A percentile compares a stretch with the other conserved stretches of the same genome.
phyloP scores from a whole-genome alignment of 64 coral and sea anemone species.

The Actinia tenebrosa region DNA sequence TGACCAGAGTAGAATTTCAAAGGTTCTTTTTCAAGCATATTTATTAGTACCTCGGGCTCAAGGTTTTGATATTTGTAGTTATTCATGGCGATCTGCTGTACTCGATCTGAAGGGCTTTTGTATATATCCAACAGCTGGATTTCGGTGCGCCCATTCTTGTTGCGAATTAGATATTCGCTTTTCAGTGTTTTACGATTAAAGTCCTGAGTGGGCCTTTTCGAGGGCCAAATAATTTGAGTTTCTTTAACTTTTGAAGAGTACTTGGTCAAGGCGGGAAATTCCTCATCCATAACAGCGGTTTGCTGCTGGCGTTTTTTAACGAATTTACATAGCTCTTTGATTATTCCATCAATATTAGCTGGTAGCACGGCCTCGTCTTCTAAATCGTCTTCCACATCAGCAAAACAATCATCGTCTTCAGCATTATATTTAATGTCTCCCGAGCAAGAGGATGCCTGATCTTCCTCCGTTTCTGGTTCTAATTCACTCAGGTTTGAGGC shows the following conservation, averaged over 20 bases:
- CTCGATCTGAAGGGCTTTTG: neutral
- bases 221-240: neutral
- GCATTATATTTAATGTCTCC: neutral
- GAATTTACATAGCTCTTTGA: neutral
- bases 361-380: neutral
- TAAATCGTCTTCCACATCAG: neutral
- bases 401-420: neutral
- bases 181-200: neutral
- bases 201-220: neutral
- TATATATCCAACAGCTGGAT: neutral
- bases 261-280: neutral
- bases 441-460: neutral
- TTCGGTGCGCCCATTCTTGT: neutral
- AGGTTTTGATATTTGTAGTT: conserved; percentile 1
- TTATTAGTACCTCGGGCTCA: conserved; percentile 46
- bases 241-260: neutral
- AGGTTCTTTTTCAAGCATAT: conserved; percentile 35
- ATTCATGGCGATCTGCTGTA: neutral
- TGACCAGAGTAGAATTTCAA: conserved; percentile 37
- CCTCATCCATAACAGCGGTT: neutral
- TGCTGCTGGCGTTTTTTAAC: neutral
- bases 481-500: neutral
- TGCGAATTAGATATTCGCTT: neutral
- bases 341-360: neutral
- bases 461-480: neutral